Base-by-base conservation (phyloP, 2,888 invertebrate species). In the Epiblema foenella region DNA sequence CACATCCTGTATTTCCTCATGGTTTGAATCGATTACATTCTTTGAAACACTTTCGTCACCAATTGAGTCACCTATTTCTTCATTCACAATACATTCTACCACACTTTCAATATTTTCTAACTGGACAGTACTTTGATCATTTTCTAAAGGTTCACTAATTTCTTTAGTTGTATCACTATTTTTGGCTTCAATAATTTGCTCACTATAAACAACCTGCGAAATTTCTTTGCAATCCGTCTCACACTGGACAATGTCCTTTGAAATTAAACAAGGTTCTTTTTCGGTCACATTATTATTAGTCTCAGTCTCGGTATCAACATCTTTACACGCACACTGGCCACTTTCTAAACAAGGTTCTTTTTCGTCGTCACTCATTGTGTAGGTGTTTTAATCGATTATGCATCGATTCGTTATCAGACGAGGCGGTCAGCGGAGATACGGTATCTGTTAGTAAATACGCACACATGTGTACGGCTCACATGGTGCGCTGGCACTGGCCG, bases 361-460 rank as follows among this genome's bases (percentile, higher is more conserved):
- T 82, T 86, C 85, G 46, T 88, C 89, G 60, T 86, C 88, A 74
- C 80, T 84, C 91, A 91, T 91, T 79, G 75, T 82, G 63, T 9
- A 63, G 68, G 60, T 60, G 24, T 24, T 68, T 60, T 68, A 60
- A 24, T 68, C 52, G 59, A 60, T 60, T 51, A 54, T 20, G 56
- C 59, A 68, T 81, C 77, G 77, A 78, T 79, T 57, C 74, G 74
- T 78, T 83, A 83, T 83, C 82, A 77, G 68, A 74, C 76, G 84
- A 77, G 68, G 75, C 76, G 84, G 77, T 78, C 81, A 79, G 76
- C 79, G 73, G 58, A 75, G 87, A 85, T 88, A 88, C 81, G 75
- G 75, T 83, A 84, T 78, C 79, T 73, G 8, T 72, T 75, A 72
- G 77, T 74, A 80, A 79, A 74, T 77, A 74, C 69, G 69, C 75